Percentiles rank a stretch among this genome's conserved stretches.
phyloP scores from a whole-genome alignment of 2,113 vertebrate species.

The Pavo muticus region DNA sequence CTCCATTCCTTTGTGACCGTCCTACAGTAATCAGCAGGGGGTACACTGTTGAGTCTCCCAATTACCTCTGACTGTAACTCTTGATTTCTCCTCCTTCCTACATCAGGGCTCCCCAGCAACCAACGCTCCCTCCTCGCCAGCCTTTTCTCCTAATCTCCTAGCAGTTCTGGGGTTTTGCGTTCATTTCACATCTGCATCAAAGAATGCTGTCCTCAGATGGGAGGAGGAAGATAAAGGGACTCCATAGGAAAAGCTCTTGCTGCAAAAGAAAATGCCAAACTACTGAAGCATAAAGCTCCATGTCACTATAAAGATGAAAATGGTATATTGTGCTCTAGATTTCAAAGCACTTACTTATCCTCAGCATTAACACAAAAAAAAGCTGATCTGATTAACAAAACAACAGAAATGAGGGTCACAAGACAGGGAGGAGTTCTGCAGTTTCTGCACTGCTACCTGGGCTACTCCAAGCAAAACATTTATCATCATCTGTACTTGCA shows the following conservation, averaged over 20 bases:
- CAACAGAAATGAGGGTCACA: not conserved
- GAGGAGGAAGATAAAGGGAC: not conserved
- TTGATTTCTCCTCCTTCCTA: not conserved
- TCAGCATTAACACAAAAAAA: not conserved
- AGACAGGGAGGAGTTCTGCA: not conserved
- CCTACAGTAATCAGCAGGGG: not conserved
- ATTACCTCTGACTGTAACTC: not conserved
- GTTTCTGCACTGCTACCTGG: not conserved
- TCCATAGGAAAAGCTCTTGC: not conserved
- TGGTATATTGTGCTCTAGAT: not conserved
- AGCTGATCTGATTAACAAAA: not conserved
- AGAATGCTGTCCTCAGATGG: not conserved
- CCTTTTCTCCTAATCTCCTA: not conserved
- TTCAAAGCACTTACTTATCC: not conserved
- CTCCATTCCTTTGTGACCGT: not conserved
- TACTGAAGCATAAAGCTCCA: not conserved
- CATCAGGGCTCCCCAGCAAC: not conserved
- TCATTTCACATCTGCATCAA: not conserved
- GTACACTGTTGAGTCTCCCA: not conserved
- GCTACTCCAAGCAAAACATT: not conserved
- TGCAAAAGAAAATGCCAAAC: not conserved
- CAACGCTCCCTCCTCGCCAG: not conserved
- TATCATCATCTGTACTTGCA: not conserved
- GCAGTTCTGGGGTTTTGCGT: not conserved
- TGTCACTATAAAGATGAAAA: not conserved